A percentile compares a stretch with the other conserved stretches of the same genome.
phyloP scores from a whole-genome alignment of 2,888 invertebrate species.

The Sphecodes monilicornis region DNA sequence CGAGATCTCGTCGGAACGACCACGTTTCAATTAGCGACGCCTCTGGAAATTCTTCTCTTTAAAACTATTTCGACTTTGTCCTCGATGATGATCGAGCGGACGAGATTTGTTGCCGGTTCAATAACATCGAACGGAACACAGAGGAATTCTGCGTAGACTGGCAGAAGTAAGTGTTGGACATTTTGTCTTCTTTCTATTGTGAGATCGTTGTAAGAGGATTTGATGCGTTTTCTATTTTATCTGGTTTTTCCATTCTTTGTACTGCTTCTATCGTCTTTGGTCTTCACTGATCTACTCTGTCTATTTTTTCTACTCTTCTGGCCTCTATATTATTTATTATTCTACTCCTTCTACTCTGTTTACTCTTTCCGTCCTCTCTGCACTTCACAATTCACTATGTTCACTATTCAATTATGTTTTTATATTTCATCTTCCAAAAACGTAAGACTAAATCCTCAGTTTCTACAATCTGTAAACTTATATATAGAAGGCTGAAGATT shows the following conservation, averaged over 20 bases:
- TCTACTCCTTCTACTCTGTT: not conserved
- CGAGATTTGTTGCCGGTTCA: not conserved
- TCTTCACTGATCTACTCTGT: too few species aligned
- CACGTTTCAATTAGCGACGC: slow-evolving; percentile 27
- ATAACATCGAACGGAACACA: not conserved
- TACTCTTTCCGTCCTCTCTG: not conserved
- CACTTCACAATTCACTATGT: not conserved
- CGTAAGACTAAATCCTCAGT: too few species aligned
- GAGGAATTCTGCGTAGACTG: not conserved
- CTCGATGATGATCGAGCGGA: not conserved
- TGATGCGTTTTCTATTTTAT: not conserved
- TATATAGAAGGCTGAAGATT: too few species aligned
- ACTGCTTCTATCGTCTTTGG: too few species aligned
- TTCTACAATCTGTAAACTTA: too few species aligned
- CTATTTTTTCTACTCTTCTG: too few species aligned
- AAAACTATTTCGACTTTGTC: not conserved
- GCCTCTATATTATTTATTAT: too few species aligned
- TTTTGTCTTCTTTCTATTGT: not conserved
- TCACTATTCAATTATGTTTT: not conserved
- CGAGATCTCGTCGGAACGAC: slow-evolving; percentile 33
- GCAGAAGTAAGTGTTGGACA: not conserved
- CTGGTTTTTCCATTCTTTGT: not conserved
- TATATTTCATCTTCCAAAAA: too few species aligned
- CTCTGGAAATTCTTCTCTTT: not conserved
- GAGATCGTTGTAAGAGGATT: not conserved